Evolutionary conservation across 2,888 invertebrate species (phyloP).

Genomic region (Aradus depressus): DNA sequence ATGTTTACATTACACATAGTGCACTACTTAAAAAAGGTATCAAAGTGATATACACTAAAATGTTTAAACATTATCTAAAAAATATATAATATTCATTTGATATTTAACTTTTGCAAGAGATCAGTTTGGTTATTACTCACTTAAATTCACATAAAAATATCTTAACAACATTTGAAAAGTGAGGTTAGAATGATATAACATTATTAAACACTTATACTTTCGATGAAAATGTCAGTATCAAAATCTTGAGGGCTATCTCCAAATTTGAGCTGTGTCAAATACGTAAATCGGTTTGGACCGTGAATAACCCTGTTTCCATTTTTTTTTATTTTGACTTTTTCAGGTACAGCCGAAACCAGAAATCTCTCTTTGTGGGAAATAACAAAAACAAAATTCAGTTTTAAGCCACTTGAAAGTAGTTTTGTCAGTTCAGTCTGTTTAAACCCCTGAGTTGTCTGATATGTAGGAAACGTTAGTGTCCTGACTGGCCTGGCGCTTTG

Average conservation of each 20-base stretch:
- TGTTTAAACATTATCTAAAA: constrained; percentile 11
- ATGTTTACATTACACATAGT: constrained; percentile 9
- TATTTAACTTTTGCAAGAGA: not conserved
- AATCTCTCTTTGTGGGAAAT: no score
- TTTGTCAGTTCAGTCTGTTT: no score
- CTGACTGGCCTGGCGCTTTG: constrained; percentile 41
- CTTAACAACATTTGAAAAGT: constrained; percentile 1
- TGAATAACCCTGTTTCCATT: constrained; percentile 18
- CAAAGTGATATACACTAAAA: constrained; percentile 12
- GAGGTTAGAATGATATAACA: no score
- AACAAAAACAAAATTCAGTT: constrained; percentile 9
- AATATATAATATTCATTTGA: constrained; percentile 8
- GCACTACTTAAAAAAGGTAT: constrained; percentile 19
- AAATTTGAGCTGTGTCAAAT: constrained; percentile 21
- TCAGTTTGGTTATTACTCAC: not conserved
- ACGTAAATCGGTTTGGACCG: constrained; percentile 19
- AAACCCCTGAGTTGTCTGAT: constrained; percentile 61
- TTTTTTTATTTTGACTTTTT: constrained; percentile 2
- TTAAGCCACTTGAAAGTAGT: constrained; percentile 6
- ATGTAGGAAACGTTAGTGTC: constrained; percentile 49
- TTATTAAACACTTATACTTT: not conserved
- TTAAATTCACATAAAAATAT: constrained; percentile 8
- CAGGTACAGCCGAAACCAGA: not conserved
- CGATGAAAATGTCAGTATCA: not conserved
- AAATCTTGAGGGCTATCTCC: constrained; percentile 17